Percentiles rank a stretch among this genome's conserved stretches.
Evolutionary conservation across 2,113 vertebrate species (phyloP).

Genomic region (Sminthopsis crassicaudata): DNA sequence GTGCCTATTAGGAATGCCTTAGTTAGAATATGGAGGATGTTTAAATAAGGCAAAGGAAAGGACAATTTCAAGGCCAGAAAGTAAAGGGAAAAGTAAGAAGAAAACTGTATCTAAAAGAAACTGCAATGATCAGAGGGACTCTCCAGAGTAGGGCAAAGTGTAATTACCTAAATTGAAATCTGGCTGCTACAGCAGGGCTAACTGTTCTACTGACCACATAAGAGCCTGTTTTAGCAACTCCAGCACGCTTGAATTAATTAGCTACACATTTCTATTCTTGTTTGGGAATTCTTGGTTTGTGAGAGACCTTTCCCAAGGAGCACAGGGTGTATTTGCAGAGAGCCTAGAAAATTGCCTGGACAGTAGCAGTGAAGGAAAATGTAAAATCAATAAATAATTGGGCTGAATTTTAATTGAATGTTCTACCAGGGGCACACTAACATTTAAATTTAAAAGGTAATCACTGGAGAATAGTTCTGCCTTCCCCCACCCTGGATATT

Average conservation of each 20-base stretch:
- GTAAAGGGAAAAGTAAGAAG: slow-evolving; percentile 57
- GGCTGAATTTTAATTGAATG: slow-evolving; percentile 73
- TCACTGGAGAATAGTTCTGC: slow-evolving; percentile 45
- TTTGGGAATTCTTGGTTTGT: slow-evolving; percentile 77
- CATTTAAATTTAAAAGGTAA: slow-evolving; percentile 65
- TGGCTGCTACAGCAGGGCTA: slow-evolving; percentile 71
- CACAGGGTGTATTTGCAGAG: slow-evolving; percentile 73
- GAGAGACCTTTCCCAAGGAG: slow-evolving; percentile 71
- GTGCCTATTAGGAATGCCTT: neutral
- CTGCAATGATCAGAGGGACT: slow-evolving; percentile 57
- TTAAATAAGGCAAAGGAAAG: neutral
- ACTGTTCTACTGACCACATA: slow-evolving; percentile 72
- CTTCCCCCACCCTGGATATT: slow-evolving; percentile 3
- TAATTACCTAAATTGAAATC: slow-evolving; percentile 81
- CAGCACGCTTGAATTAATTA: slow-evolving; percentile 77
- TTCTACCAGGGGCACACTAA: slow-evolving; percentile 56
- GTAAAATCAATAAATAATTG: slow-evolving; percentile 78
- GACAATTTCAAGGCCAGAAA: slow-evolving; percentile 56
- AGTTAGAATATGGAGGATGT: slow-evolving; percentile 32
- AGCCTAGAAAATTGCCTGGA: slow-evolving; percentile 74
- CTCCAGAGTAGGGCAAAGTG: slow-evolving; percentile 76
- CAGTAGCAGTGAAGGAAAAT: slow-evolving; percentile 57
- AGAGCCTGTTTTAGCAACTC: slow-evolving; percentile 69
- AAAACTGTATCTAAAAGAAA: slow-evolving; percentile 56
- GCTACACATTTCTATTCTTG: slow-evolving; percentile 76